Conservation (phyloP, 2,113 vertebrate species). For the Rafetus swinhoei region DNA sequence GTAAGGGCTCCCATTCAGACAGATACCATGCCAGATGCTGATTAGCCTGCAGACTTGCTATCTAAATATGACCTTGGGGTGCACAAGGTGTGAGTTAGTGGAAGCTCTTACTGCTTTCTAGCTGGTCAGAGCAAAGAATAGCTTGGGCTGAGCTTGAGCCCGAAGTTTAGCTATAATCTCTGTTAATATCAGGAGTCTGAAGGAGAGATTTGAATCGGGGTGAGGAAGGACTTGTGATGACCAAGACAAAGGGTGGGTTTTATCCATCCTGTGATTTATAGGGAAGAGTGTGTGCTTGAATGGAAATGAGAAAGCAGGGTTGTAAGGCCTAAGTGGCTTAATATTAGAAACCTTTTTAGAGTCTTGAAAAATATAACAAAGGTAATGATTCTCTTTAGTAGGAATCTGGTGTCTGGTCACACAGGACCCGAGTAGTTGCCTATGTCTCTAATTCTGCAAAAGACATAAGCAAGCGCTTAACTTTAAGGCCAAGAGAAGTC, state of each 20-base stretch:
- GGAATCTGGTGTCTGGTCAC: neutral
- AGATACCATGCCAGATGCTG: neutral
- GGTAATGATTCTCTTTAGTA: fast-evolving
- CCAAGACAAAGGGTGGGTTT: neutral
- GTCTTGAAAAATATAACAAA: neutral
- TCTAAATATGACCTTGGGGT: neutral
- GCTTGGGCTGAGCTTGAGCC: neutral
- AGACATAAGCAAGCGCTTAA: neutral
- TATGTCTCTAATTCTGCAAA: neutral
- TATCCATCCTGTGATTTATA: neutral
- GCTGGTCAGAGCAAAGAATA: neutral
- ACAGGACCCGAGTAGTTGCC: neutral
- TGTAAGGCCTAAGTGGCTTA: neutral
- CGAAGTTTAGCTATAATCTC: neutral
- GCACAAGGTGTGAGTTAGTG: neutral
- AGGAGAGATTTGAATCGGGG: neutral
- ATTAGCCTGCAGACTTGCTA: neutral
- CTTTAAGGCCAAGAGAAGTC: neutral
- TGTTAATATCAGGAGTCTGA: neutral
- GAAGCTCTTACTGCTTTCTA: neutral
- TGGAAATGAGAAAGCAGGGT: neutral
- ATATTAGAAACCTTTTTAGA: neutral
- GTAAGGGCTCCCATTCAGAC: neutral
- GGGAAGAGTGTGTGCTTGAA: neutral
- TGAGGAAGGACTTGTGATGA: neutral